Percentiles rank a stretch among this genome's conserved stretches.
phyloP scores from a whole-genome alignment of 2,888 invertebrate species.

The Trissolcus brochymenae region DNA sequence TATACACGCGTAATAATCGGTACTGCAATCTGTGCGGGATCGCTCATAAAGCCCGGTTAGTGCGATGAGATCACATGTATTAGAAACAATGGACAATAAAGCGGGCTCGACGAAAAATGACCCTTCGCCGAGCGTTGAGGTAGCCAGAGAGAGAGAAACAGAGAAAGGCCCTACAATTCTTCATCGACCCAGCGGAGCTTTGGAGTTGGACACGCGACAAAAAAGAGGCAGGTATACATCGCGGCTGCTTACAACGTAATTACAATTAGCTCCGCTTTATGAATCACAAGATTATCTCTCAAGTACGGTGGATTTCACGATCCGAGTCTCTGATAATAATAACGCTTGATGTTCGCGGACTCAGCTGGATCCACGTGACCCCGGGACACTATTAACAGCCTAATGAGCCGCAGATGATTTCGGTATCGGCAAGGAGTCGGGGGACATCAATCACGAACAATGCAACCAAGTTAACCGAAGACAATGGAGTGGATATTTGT shows the following conservation, averaged over 20 bases:
- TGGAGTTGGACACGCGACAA: slow-evolving; percentile 21
- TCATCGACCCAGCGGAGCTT: slow-evolving; percentile 8
- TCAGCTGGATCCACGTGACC: slow-evolving; percentile 35
- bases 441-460: slow-evolving; percentile 34
- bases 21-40: slow-evolving; percentile 42
- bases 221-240: slow-evolving; percentile 7
- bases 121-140: neutral
- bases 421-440: slow-evolving; percentile 24
- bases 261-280: slow-evolving; percentile 44
- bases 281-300: slow-evolving; percentile 30
- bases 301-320: slow-evolving; percentile 40
- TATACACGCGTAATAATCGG: slow-evolving; percentile 52
- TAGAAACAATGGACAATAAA: slow-evolving; percentile 39
- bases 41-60: slow-evolving; percentile 40
- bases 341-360: too few relatives aligned
- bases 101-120: slow-evolving; percentile 3
- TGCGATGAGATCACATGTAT: slow-evolving; percentile 33
- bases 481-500: slow-evolving; percentile 22
- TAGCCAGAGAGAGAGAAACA: neutral
- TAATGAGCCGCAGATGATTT: slow-evolving; percentile 54
- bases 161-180: slow-evolving; percentile 36
- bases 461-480: slow-evolving; percentile 4
- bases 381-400: slow-evolving; percentile 69
- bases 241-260: slow-evolving; percentile 41
- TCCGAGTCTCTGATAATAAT: too few relatives aligned